phyloP scores from a whole-genome alignment of 2,888 invertebrate genomes.

The Pterobdella sp. region DNA sequence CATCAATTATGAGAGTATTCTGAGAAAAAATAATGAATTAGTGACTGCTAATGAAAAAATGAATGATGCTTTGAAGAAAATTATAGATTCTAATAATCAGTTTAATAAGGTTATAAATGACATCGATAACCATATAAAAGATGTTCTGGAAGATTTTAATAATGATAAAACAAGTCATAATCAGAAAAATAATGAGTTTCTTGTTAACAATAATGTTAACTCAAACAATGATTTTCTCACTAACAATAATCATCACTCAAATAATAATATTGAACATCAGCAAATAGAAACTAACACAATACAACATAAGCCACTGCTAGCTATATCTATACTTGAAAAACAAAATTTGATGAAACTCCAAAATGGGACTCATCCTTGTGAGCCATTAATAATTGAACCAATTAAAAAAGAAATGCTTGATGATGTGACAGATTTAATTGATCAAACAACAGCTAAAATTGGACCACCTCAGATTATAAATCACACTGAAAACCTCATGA shows the following conservation, averaged over 20 bases:
- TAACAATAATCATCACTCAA: not conserved
- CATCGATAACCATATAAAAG: not conserved
- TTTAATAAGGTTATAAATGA: not conserved
- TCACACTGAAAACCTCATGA: constrained; percentile 34
- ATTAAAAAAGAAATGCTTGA: too few species aligned
- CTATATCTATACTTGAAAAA: too few species aligned
- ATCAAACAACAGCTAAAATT: too few species aligned
- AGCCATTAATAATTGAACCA: too few species aligned
- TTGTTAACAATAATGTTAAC: not conserved
- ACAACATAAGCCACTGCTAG: too few species aligned
- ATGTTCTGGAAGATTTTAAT: not conserved
- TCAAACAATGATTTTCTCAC: not conserved
- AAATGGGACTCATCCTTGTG: too few species aligned
- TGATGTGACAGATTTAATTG: too few species aligned
- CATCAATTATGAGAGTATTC: too few species aligned
- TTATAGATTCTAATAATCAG: not conserved
- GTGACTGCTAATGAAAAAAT: not conserved
- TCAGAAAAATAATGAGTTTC: not conserved
- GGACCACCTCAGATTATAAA: too few species aligned
- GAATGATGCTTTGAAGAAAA: not conserved
- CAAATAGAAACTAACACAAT: too few species aligned
- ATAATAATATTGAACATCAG: not conserved
- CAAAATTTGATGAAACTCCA: too few species aligned
- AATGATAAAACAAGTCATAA: not conserved
- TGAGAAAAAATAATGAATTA: not conserved